Percentiles rank a stretch among this genome's conserved stretches.
Conservation (phyloP, 2,113 vertebrate species). For the Gymnorhina tibicen region DNA sequence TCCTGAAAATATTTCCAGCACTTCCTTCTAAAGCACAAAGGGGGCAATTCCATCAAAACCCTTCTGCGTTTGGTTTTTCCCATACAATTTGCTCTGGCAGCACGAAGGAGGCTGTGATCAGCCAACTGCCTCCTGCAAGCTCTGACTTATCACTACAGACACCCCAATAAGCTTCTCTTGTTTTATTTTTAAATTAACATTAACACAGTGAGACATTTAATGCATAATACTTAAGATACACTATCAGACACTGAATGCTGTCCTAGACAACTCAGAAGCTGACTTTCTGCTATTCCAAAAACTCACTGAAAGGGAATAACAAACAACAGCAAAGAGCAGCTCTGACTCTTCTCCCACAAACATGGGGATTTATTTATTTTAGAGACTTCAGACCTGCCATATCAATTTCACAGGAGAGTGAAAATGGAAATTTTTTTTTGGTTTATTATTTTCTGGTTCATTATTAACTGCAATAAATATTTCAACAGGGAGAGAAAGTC, state of each 20-base stretch:
- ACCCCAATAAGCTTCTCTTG: neutral
- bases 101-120: neutral
- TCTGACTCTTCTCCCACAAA: neutral
- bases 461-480: neutral
- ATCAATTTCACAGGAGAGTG: neutral
- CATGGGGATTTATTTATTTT: neutral
- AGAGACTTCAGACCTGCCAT: neutral
- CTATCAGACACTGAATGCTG: neutral
- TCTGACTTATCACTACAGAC: neutral
- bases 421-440: neutral
- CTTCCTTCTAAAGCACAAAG: neutral
- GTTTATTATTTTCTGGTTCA: neutral
- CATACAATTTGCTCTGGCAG: neutral
- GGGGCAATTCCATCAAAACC: neutral
- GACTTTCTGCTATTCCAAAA: neutral
- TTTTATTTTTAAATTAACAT: neutral
- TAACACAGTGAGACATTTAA: neutral
- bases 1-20: neutral
- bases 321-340: neutral
- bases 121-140: accelerated
- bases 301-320: neutral
- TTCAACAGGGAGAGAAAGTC: conserved; percentile 11
- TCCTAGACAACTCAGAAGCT: neutral
- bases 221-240: neutral
- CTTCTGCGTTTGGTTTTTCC: neutral